Base-by-base conservation (phyloP, 2,888 invertebrate species). In the Cepaea hortensis region DNA sequence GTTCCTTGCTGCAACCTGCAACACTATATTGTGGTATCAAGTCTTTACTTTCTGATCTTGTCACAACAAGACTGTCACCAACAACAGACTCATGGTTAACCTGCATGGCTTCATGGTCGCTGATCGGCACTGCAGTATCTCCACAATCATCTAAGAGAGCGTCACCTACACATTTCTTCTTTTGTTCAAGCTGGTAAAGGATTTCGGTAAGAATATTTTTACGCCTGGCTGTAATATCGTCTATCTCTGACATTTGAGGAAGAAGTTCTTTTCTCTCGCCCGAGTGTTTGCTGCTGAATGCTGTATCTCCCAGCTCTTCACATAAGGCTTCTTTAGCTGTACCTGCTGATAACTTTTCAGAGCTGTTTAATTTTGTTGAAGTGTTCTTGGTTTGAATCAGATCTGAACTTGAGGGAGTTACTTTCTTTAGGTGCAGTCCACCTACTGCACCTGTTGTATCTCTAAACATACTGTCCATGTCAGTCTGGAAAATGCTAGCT, bases 401-500 rank as follows among this genome's bases (percentile, higher is more conserved):
- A 48, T 70, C 50, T n/a, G 50, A 61, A 13, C 48, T 81, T 70
- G 68, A 7, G 20, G 15, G 3, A 15, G 18, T n/a, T 48, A n/a
- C 23, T 9, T 3, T n/a, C 46, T 62, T 6, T 18, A 18, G 79
- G 7, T n/a, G 35, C 0, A 62, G 5, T 82, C n/a, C 35, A 68
- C 11, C 48, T 15, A 13, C 35, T 55, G 68, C 50, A 50, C 35
- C 23, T 23, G 18, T 76, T n/a, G 5, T 5, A 4, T 20, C 23
- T 48, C 70, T 70, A 70, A 79, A 35, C 15, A 23, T 7, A 13
- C 20, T n/a, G 20, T 55, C n/a, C 6, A 70, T 61, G 62, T 61
- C 35, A 23, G 79, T 79, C 55, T 70, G 70, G 76, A 89, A 89
- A 65, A 89, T 85, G 77, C 84, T 88, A 46, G 89, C 87, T 20